Evolutionary conservation across 2,888 invertebrate species (phyloP).

Genomic region (Tethea ocularis): DNA sequence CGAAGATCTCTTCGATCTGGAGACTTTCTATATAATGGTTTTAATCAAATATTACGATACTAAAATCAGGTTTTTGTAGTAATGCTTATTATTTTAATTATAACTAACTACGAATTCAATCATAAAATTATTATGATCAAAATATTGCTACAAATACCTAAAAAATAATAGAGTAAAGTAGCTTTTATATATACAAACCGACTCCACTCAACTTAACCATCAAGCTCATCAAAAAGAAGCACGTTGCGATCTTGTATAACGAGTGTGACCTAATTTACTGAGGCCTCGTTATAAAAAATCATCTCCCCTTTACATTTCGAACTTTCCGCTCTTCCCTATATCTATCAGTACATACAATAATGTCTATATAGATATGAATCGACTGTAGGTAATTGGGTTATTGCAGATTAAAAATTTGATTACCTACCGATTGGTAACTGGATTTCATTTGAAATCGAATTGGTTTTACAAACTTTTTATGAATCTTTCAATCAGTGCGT

Average conservation of each 20-base stretch:
- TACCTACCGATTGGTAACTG: constrained; percentile 35
- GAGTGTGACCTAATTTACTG: constrained; percentile 40
- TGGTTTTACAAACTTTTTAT: constrained; percentile 35
- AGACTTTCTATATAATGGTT: too few relatives aligned
- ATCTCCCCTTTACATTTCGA: constrained; percentile 22
- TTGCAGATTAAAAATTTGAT: constrained; percentile 38
- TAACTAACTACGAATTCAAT: neutral
- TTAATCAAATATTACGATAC: too few relatives aligned
- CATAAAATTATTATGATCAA: neutral
- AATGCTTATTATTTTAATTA: too few relatives aligned
- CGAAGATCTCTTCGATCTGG: too few relatives aligned
- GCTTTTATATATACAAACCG: constrained; percentile 24
- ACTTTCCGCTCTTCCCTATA: constrained; percentile 6
- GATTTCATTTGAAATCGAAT: constrained; percentile 35
- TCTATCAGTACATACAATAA: neutral
- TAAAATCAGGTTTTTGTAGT: too few relatives aligned
- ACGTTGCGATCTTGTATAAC: constrained; percentile 32
- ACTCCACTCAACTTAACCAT: constrained; percentile 28
- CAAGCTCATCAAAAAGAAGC: constrained; percentile 27
- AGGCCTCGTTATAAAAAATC: constrained; percentile 37
- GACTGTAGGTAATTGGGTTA: constrained; percentile 36
- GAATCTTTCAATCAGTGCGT: constrained; percentile 11
- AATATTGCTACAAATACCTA: neutral
- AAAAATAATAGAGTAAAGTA: constrained; percentile 22
- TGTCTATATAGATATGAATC: constrained; percentile 24